Evolutionary conservation across 2,113 vertebrate genomes (phyloP).

Genomic region (Ammospiza caudacuta): DNA sequence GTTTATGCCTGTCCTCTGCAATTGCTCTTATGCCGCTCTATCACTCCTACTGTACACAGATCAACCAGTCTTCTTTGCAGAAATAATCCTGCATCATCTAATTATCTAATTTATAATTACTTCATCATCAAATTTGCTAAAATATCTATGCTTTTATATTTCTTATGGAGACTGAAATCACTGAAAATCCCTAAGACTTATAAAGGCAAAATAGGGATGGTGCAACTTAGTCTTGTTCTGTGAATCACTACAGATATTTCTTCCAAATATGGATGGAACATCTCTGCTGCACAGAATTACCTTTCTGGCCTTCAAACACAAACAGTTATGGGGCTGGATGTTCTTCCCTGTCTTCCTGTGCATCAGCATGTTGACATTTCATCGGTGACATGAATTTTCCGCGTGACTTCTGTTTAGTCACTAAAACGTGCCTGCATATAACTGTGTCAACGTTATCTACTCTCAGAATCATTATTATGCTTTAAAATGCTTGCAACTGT

Average conservation of each 20-base stretch:
- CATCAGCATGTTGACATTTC: not conserved
- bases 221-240: not conserved
- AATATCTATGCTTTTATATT: not conserved
- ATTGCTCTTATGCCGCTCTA: not conserved
- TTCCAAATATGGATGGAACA: not conserved
- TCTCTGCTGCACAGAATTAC: not conserved
- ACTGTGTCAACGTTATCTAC: slow-evolving; percentile 22
- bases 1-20: not conserved
- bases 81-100: not conserved
- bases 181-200: not conserved
- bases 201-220: not conserved
- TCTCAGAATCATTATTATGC: not conserved
- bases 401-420: not conserved
- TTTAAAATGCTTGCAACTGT: slow-evolving; percentile 49
- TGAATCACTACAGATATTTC: not conserved
- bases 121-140: not conserved
- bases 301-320: not conserved
- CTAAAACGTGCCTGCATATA: not conserved
- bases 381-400: not conserved
- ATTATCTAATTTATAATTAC: not conserved
- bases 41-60: not conserved
- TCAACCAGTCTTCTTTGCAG: not conserved
- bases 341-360: slow-evolving; percentile 36
- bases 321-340: not conserved
- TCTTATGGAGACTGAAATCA: not conserved